Conservation (phyloP, 92 coral and sea anemone species). For the Heliopora coerulea region DNA sequence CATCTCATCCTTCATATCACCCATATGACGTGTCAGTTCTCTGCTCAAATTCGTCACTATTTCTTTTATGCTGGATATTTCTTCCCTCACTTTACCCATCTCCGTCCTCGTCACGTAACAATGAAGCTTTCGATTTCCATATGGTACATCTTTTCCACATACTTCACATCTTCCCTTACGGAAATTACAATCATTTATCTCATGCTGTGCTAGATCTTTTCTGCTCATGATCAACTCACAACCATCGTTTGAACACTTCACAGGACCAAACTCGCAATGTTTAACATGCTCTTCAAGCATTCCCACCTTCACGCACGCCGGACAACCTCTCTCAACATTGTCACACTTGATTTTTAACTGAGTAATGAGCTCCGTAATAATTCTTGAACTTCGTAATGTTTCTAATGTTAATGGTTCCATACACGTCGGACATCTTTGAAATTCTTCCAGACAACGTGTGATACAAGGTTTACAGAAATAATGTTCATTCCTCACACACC, state of each 20-base stretch:
- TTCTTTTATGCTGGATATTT: not conserved
- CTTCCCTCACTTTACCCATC: conserved; percentile 1
- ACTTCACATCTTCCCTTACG: not conserved
- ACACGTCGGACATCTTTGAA: conserved; percentile 9
- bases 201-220: not conserved
- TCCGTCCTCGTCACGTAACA: conserved; percentile 2
- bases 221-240: conserved; percentile 16
- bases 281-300: conserved; percentile 28
- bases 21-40: not conserved
- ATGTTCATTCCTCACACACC: conserved; percentile 5
- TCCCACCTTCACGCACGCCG: conserved; percentile 32
- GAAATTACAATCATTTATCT: not conserved
- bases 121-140: not conserved
- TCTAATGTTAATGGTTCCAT: conserved; percentile 18
- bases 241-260: conserved; percentile 47
- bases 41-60: not conserved
- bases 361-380: conserved; percentile 45
- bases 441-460: not conserved
- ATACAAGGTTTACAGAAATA: conserved; percentile 5
- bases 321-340: conserved; percentile 47
- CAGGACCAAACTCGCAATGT: conserved; percentile 47
- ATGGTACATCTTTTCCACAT: not conserved
- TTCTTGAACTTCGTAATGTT: conserved; percentile 44
- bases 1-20: not conserved
- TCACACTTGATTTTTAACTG: conserved; percentile 53